A percentile compares a stretch with the other conserved stretches of the same genome.
Conservation (phyloP, 2,113 vertebrate species). For the Eptatretus burgeri region DNA sequence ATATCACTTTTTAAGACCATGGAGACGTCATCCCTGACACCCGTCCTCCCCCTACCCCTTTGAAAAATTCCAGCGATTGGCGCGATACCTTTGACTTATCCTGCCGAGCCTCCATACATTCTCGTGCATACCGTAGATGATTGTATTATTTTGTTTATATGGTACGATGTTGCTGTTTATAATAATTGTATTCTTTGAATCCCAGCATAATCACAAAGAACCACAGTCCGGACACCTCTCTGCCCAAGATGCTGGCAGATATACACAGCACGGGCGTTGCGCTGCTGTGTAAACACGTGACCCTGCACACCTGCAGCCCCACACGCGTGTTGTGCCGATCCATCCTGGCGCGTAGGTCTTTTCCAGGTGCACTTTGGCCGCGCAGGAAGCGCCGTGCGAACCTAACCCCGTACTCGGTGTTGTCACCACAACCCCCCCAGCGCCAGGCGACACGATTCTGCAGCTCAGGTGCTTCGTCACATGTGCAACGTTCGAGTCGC, state of each 20-base stretch:
- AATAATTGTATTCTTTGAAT: too few relatives aligned
- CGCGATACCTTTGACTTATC: too few relatives aligned
- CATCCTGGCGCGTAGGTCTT: constrained; percentile 62
- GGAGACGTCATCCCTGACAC: too few relatives aligned
- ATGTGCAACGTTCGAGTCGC: constrained; percentile 89
- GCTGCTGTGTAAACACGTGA: neutral
- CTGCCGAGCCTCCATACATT: too few relatives aligned
- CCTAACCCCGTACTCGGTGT: constrained; percentile 93
- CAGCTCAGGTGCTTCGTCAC: constrained; percentile 72
- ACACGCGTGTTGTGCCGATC: constrained; percentile 95
- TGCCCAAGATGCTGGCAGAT: neutral
- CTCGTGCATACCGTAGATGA: too few relatives aligned
- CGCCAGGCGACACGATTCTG: constrained; percentile 95
- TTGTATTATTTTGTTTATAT: too few relatives aligned
- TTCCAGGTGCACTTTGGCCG: constrained; percentile 70
- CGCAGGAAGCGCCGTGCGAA: constrained; percentile 92
- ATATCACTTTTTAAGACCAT: too few relatives aligned
- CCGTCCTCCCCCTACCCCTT: too few relatives aligned
- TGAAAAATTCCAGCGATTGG: too few relatives aligned
- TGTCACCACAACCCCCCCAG: constrained; percentile 91
- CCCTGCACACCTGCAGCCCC: constrained; percentile 53
- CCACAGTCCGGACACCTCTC: too few relatives aligned
- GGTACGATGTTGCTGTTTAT: too few relatives aligned
- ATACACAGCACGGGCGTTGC: neutral
- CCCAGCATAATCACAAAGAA: too few relatives aligned